These are phyloP conservation scores for Poecilus cupreus DNA, from an alignment of 2,888 invertebrate genomes.

Conservation along the genomic window DNA sequence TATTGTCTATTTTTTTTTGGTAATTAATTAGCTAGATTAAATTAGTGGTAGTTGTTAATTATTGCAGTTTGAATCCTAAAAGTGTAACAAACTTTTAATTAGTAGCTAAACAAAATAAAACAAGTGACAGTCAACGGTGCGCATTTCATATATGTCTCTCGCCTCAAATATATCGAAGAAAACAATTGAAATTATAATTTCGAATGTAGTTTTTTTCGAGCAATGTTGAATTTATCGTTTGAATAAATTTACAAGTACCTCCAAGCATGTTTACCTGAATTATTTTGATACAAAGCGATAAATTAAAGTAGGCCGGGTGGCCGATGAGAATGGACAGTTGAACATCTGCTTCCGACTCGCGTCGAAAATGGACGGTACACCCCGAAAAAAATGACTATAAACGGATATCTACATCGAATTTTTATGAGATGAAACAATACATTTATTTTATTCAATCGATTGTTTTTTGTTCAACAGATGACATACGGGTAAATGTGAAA, in stretches of 20 bases:
- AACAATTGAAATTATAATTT: conserved; percentile 18
- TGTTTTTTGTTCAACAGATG: conserved; percentile 30
- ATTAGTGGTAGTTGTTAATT: no score
- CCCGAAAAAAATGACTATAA: conserved; percentile 22
- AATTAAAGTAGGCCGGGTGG: conserved; percentile 55
- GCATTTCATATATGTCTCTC: not conserved
- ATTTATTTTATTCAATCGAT: conserved; percentile 34
- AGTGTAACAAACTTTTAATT: not conserved
- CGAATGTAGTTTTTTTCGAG: conserved; percentile 44
- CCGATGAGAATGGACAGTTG: conserved; percentile 37
- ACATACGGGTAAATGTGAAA: conserved; percentile 9
- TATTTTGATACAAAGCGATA: conserved; percentile 56
- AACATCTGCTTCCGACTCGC: conserved; percentile 49
- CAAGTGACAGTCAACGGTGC: not conserved
- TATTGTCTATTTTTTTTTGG: no score
- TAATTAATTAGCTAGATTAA: no score
- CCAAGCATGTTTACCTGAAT: conserved; percentile 49
- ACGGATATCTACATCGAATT: not conserved
- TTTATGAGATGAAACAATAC: conserved; percentile 49
- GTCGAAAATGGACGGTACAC: conserved; percentile 47
- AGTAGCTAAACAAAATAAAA: not conserved
- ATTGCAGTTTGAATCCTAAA: no score
- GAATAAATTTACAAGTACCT: conserved; percentile 43
- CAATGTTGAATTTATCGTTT: conserved; percentile 21
- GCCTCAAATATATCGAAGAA: not conserved